Evolutionary conservation across 2,113 vertebrate species (phyloP).

Genomic region (Aspidoscelis tigris): DNA sequence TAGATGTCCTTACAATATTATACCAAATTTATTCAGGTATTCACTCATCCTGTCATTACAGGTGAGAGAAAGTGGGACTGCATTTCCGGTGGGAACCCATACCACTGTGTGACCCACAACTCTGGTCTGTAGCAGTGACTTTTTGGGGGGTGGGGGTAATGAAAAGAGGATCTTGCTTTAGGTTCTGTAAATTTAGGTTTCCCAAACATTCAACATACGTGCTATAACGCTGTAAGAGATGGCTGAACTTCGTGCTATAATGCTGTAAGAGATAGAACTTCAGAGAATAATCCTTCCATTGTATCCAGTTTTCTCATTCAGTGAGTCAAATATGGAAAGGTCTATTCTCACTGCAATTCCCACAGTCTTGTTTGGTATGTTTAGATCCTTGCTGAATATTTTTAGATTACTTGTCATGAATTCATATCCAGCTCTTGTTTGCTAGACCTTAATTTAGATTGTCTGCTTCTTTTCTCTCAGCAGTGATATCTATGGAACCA

Average conservation of each 20-base stretch:
- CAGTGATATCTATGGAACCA: constrained; percentile 8
- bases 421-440: constrained; percentile 41
- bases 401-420: constrained; percentile 64
- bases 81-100: background rate
- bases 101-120: background rate
- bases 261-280: background rate
- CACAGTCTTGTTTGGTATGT: constrained; percentile 65
- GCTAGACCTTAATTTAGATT: background rate
- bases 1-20: too few species aligned
- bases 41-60: background rate
- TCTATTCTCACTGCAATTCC: constrained; percentile 51
- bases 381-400: constrained; percentile 65
- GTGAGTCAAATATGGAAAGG: constrained; percentile 36
- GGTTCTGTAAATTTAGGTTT: background rate
- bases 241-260: too few species aligned
- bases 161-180: background rate
- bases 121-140: background rate
- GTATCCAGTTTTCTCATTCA: background rate
- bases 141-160: background rate
- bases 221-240: background rate
- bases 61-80: background rate
- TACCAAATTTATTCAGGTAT: background rate
- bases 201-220: background rate
- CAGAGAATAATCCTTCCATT: background rate
- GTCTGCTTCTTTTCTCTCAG: constrained; percentile 14